Conservation (phyloP, 2,888 invertebrate genomes). For the Pandemis heparana region DNA sequence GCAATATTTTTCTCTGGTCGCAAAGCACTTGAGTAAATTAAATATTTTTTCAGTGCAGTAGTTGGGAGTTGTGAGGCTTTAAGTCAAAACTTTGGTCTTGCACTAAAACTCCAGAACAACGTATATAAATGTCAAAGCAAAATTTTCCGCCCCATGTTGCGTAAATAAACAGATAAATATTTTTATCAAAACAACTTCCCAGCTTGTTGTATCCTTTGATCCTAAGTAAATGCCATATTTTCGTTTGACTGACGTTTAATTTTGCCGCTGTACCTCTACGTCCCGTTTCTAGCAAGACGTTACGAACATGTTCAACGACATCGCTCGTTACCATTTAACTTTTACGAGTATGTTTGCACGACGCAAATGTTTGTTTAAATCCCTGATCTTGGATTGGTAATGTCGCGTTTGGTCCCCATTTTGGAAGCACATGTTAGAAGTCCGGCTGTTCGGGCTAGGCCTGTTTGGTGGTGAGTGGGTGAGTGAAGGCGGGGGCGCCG, state of each 20-base stretch:
- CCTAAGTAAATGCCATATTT: slow-evolving; percentile 27
- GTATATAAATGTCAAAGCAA: neutral
- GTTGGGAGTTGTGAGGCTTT: neutral
- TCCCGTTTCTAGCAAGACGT: slow-evolving; percentile 12
- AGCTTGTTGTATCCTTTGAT: slow-evolving; percentile 34
- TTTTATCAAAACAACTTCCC: slow-evolving; percentile 22
- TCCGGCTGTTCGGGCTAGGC: slow-evolving; percentile 78
- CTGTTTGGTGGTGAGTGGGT: slow-evolving; percentile 69
- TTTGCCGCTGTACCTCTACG: slow-evolving; percentile 5
- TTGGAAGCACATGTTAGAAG: slow-evolving; percentile 78
- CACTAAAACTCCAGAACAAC: neutral
- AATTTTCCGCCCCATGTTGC: neutral
- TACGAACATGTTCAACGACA: slow-evolving; percentile 1
- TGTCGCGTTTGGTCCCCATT: slow-evolving; percentile 62
- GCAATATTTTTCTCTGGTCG: neutral
- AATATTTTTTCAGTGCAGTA: neutral
- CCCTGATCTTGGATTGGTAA: slow-evolving; percentile 63
- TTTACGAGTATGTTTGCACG: neutral
- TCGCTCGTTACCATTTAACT: neutral
- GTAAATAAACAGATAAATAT: slow-evolving; percentile 22
- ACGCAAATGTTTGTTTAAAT: slow-evolving; percentile 47
- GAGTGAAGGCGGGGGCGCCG: slow-evolving; percentile 81
- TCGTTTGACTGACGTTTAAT: slow-evolving; percentile 26
- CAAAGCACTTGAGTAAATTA: neutral
- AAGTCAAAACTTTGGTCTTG: neutral